phyloP scores from a whole-genome alignment of 1,140 invertebrate species.

The Neuroterus valhalla region DNA sequence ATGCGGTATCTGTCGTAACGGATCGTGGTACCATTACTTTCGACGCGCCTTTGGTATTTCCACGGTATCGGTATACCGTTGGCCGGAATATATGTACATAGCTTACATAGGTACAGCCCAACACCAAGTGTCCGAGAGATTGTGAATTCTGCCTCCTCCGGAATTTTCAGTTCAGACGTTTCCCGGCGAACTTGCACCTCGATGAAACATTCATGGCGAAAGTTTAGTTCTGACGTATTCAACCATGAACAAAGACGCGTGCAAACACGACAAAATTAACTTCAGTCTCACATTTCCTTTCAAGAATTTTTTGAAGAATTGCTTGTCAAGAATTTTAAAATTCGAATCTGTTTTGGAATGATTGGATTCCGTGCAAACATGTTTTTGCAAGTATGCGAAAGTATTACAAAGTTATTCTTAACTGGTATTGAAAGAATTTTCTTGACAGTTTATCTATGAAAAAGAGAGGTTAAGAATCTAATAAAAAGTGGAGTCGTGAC shows the following conservation, averaged over 20 bases:
- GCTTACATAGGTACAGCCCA: neutral
- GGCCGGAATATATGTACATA: conserved; percentile 11
- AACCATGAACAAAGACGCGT: neutral
- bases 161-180: conserved; percentile 38
- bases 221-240: neutral
- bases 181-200: conserved; percentile 31
- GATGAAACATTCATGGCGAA: neutral
- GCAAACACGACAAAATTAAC: no score
- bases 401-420: neutral
- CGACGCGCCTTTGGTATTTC: conserved; percentile 54
- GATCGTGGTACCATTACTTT: conserved; percentile 53
- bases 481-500: no score
- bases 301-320: no score
- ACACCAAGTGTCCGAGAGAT: conserved; percentile 37
- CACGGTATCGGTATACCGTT: conserved; percentile 22
- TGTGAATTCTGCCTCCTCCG: conserved; percentile 40
- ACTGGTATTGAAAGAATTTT: conserved; percentile 19
- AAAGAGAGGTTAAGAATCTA: neutral
- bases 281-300: no score
- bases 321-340: no score
- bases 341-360: no score
- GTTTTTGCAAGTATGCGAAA: no score
- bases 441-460: neutral
- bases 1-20: conserved; percentile 50
- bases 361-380: no score